These are phyloP conservation scores for Bubo bubo DNA, from an alignment of 2,113 vertebrate genomes.

Conservation along the genomic window DNA sequence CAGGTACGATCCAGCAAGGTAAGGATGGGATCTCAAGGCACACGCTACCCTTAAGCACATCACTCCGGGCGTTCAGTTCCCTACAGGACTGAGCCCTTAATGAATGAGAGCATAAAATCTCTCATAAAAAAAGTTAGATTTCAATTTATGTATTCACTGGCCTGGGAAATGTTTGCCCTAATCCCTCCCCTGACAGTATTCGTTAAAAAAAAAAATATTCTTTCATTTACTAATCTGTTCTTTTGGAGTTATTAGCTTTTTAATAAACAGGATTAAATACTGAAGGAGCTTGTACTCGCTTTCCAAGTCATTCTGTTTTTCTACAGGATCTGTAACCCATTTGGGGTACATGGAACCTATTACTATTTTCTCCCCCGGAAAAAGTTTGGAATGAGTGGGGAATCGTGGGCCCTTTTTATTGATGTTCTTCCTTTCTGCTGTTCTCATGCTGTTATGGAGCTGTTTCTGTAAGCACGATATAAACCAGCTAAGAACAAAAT, in stretches of 20 bases:
- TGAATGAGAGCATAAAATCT: neutral
- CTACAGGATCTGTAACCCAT: neutral
- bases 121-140: neutral
- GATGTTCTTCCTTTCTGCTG: neutral
- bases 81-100: neutral
- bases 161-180: neutral
- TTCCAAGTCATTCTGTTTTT: neutral
- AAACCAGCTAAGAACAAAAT: conserved; percentile 10
- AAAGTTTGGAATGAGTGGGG: neutral
- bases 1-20: neutral
- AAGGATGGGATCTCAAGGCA: neutral
- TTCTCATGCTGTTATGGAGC: neutral
- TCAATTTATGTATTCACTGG: neutral
- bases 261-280: conserved; percentile 9
- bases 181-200: neutral
- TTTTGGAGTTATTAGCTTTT: conserved; percentile 9
- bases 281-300: neutral
- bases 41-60: neutral
- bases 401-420: neutral
- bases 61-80: neutral
- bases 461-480: neutral
- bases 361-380: neutral
- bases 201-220: neutral
- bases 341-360: neutral
- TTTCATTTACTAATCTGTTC: conserved; percentile 28